Conservation (phyloP, 2,113 vertebrate genomes). For the Symphodus melops region DNA sequence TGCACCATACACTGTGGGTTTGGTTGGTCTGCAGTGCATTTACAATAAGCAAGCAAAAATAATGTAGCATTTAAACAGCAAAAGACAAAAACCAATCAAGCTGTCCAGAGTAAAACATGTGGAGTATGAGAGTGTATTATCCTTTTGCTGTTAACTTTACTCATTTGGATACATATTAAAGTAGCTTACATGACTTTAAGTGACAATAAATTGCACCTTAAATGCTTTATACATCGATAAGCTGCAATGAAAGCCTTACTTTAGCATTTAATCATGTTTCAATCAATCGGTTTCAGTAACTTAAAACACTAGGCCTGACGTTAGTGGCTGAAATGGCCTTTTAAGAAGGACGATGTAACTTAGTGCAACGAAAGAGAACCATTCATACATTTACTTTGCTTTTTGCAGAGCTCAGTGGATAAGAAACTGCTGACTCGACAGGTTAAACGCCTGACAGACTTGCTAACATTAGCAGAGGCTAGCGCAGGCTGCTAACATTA, state of each 20-base stretch:
- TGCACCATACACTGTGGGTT: too few relatives aligned
- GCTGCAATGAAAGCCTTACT: too few relatives aligned
- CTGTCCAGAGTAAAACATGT: too few relatives aligned
- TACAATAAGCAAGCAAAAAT: background rate
- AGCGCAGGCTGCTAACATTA: conserved; percentile 15
- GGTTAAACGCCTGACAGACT: background rate
- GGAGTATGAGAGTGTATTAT: too few relatives aligned
- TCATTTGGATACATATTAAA: background rate
- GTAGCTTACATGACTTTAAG: background rate
- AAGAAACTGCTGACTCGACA: conserved; percentile 54
- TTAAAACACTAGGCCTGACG: background rate
- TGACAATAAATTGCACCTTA: background rate
- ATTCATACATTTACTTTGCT: background rate
- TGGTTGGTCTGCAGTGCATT: background rate
- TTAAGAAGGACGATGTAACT: too few relatives aligned
- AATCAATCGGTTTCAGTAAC: background rate
- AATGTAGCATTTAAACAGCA: too few relatives aligned
- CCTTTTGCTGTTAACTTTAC: too few relatives aligned
- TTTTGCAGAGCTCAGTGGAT: background rate
- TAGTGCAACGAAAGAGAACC: too few relatives aligned
- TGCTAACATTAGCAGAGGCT: conserved; percentile 47
- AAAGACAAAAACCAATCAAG: background rate
- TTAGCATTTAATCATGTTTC: too few relatives aligned
- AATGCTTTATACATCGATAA: background rate
- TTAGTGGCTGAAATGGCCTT: background rate